Evolutionary conservation across 2,797 vertebrate genomes (phyloP).

Genomic region (Enteromius paludinosus): DNA sequence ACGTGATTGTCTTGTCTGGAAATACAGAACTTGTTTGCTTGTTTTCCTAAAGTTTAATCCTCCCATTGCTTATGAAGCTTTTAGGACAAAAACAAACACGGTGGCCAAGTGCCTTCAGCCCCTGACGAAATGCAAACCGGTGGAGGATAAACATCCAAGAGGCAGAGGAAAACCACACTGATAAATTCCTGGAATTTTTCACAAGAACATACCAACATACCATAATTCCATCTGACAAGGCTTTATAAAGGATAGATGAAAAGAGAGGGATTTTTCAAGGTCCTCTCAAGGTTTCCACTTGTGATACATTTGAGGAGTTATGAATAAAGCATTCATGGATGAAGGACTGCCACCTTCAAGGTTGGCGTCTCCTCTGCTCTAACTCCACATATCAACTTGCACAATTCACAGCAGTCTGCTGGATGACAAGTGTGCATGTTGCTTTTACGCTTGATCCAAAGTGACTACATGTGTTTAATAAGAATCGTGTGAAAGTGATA

Average conservation of each 20-base stretch:
- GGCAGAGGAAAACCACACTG: slow-evolving; percentile 20
- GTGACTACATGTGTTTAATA: slow-evolving; percentile 10
- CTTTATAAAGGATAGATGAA: slow-evolving; percentile 44
- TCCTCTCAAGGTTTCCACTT: slow-evolving; percentile 35
- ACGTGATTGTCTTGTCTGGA: slow-evolving; percentile 17
- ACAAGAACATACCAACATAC: slow-evolving; percentile 14
- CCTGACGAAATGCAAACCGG: slow-evolving; percentile 22
- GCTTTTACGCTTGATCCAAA: neutral
- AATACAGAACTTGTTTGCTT: slow-evolving; percentile 33
- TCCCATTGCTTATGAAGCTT: slow-evolving; percentile 40
- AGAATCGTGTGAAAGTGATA: slow-evolving; percentile 18
- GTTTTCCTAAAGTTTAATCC: slow-evolving; percentile 29
- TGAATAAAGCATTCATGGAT: slow-evolving; percentile 33
- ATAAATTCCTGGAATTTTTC: slow-evolving; percentile 27
- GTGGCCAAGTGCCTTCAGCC: slow-evolving; percentile 15
- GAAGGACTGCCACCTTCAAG: slow-evolving; percentile 38
- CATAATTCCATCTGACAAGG: slow-evolving; percentile 30
- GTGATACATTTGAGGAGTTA: slow-evolving; percentile 47
- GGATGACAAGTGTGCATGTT: neutral
- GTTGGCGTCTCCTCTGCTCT: slow-evolving; percentile 14
- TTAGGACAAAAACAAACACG: slow-evolving; percentile 43
- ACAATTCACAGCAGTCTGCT: slow-evolving; percentile 9
- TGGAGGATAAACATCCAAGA: slow-evolving; percentile 32
- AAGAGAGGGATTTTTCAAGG: slow-evolving; percentile 21
- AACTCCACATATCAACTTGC: slow-evolving; percentile 29